A percentile compares a stretch with the other conserved stretches of the same genome.
Evolutionary conservation across 1,140 invertebrate genomes (phyloP).

Genomic region (Pachypsylla venusta): DNA sequence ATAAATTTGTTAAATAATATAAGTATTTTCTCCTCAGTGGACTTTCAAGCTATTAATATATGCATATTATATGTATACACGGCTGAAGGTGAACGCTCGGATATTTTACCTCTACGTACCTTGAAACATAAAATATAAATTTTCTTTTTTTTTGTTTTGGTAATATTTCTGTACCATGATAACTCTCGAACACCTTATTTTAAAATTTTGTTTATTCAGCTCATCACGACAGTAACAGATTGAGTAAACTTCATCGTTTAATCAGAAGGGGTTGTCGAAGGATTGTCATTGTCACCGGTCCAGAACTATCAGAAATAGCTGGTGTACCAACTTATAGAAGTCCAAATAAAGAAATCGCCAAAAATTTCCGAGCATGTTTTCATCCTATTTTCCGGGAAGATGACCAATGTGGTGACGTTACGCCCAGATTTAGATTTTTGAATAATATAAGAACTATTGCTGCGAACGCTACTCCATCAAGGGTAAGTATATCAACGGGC

Average conservation of each 20-base stretch:
- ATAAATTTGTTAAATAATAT: too few species aligned
- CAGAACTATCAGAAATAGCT: neutral
- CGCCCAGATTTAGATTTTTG: neutral
- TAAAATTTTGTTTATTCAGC: neutral
- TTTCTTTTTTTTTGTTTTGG: too few species aligned
- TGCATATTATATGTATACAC: too few species aligned
- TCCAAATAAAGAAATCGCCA: slow-evolving; percentile 1
- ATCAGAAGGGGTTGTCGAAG: neutral
- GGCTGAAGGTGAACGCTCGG: too few species aligned
- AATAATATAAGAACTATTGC: neutral
- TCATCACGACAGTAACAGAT: neutral
- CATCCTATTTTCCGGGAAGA: neutral
- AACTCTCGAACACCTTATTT: too few species aligned
- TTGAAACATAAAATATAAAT: too few species aligned
- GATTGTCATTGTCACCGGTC: neutral
- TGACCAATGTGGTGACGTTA: neutral
- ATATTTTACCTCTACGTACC: too few species aligned
- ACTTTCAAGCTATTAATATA: too few species aligned
- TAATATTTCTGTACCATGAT: too few species aligned
- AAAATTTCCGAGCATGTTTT: slow-evolving; percentile 3
- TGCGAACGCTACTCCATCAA: neutral
- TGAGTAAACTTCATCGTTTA: neutral
- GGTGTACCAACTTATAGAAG: neutral
- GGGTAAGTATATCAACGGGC: neutral
- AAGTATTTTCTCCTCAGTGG: too few species aligned